These are phyloP conservation scores for Suillia variegata DNA, from an alignment of 2,888 invertebrate genomes.

Conservation along the genomic window DNA sequence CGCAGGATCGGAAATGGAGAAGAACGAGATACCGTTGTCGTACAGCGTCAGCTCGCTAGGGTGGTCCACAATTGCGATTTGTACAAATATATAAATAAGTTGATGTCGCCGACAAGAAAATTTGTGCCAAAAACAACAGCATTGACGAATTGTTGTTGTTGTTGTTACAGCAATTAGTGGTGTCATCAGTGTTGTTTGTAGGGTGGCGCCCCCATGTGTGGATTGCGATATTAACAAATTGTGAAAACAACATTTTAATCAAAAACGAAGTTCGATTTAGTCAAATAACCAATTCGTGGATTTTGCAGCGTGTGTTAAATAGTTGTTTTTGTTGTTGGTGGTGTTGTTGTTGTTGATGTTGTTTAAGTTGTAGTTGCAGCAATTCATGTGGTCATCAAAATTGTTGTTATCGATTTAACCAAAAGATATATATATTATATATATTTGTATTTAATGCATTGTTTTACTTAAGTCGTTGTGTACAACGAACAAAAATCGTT, in stretches of 20 bases:
- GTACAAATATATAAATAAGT: too few relatives aligned
- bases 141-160: slow-evolving; percentile 17
- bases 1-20: slow-evolving; percentile 38
- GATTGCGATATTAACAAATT: too few relatives aligned
- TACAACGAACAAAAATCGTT: too few relatives aligned
- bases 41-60: slow-evolving; percentile 53
- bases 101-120: too few relatives aligned
- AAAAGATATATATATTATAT: not conserved
- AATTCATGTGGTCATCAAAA: not conserved
- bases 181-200: too few relatives aligned
- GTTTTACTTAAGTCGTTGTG: not conserved
- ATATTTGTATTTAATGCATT: not conserved
- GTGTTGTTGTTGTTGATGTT: slow-evolving; percentile 2
- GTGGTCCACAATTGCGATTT: too few relatives aligned
- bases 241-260: too few relatives aligned
- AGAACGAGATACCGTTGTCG: slow-evolving; percentile 49
- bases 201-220: too few relatives aligned
- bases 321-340: not conserved
- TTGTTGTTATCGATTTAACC: not conserved
- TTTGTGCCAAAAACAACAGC: too few relatives aligned
- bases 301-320: too few relatives aligned
- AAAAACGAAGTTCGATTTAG: too few relatives aligned
- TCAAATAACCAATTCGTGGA: too few relatives aligned
- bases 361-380: slow-evolving; percentile 7
- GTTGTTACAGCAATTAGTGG: slow-evolving; percentile 14